Evolutionary conservation across 2,797 vertebrate genomes (phyloP).

Genomic region (Cyprinella venusta): DNA sequence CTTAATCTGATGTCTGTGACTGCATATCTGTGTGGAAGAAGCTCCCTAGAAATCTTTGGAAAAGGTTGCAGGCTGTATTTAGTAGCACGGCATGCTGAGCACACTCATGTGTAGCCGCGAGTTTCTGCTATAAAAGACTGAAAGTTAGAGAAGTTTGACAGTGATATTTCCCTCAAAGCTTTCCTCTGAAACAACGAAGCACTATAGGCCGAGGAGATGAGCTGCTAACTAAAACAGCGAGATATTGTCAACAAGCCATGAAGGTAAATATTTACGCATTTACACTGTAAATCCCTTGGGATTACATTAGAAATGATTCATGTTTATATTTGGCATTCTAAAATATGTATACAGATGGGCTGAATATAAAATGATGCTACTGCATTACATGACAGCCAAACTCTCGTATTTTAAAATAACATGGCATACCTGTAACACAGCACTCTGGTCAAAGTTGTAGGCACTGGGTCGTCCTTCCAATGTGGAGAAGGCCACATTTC

Average conservation of each 20-base stretch:
- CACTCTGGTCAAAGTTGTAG: conserved; percentile 91
- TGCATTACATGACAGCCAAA: background rate
- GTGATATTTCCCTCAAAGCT: conserved; percentile 25
- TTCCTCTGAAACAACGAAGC: background rate
- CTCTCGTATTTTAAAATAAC: background rate
- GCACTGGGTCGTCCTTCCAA: conserved; percentile 92
- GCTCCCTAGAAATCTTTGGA: background rate
- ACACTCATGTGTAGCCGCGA: background rate
- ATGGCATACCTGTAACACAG: conserved; percentile 81
- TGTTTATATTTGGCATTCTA: background rate
- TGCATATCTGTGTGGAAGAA: conserved; percentile 18
- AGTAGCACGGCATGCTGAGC: background rate
- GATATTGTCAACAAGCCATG: conserved; percentile 41
- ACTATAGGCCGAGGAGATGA: conserved; percentile 23
- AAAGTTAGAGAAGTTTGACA: conserved; percentile 24
- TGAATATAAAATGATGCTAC: background rate
- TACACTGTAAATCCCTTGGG: conserved; percentile 9
- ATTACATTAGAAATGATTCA: background rate
- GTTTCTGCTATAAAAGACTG: conserved; percentile 17
- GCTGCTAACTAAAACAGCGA: conserved; percentile 55
- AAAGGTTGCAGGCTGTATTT: conserved; percentile 22
- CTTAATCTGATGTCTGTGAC: conserved; percentile 9
- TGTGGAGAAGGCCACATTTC: conserved; percentile 95
- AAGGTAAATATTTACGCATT: background rate
- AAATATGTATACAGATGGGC: background rate